Percentiles rank a stretch among this genome's conserved stretches.
These are phyloP conservation scores for Standfussiana lucernea DNA, from an alignment of 2,888 invertebrate species.

Conservation along the genomic window DNA sequence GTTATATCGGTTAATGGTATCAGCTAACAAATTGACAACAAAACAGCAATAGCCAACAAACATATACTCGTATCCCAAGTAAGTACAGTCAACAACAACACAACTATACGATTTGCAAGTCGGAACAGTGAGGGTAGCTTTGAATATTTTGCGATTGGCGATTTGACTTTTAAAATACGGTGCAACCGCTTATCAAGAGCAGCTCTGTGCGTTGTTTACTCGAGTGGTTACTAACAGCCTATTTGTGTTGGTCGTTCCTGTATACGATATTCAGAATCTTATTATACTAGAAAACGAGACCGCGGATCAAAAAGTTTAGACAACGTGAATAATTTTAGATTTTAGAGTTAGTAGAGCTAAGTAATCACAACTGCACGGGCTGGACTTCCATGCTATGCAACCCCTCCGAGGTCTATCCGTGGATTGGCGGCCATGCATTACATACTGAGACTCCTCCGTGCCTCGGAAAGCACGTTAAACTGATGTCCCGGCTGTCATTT, in stretches of 20 bases:
- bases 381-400: neutral
- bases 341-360: too few species aligned
- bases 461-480: neutral
- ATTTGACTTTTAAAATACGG: slow-evolving; percentile 88
- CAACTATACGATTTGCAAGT: slow-evolving; percentile 83
- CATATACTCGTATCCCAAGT: slow-evolving; percentile 42
- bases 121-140: slow-evolving; percentile 80
- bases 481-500: neutral
- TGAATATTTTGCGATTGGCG: slow-evolving; percentile 86
- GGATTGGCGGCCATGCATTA: neutral
- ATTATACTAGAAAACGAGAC: slow-evolving; percentile 1
- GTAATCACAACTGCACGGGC: neutral
- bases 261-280: slow-evolving; percentile 33
- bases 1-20: neutral
- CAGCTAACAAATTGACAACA: slow-evolving; percentile 2
- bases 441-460: neutral
- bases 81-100: slow-evolving; percentile 60
- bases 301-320: neutral
- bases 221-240: slow-evolving; percentile 68
- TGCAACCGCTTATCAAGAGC: slow-evolving; percentile 81
- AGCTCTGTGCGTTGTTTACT: slow-evolving; percentile 64
- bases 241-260: slow-evolving; percentile 63
- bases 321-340: neutral
- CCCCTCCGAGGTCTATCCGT: neutral
- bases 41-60: neutral